phyloP scores from a whole-genome alignment of 2,888 invertebrate species.

The Anarsia innoxiella region DNA sequence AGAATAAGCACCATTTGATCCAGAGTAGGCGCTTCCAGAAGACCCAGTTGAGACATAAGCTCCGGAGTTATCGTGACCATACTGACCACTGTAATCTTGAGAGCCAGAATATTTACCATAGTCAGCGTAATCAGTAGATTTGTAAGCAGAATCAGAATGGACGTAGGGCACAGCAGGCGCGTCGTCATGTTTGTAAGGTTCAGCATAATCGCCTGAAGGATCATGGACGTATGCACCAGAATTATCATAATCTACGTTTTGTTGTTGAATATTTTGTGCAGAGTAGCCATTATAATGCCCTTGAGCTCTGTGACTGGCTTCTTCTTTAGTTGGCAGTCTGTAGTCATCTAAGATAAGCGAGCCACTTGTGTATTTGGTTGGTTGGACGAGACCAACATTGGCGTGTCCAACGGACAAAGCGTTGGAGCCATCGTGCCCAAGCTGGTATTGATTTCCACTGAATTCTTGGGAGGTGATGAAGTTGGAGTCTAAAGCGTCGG shows the following conservation, averaged over 20 bases:
- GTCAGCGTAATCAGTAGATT: slow-evolving; percentile 41
- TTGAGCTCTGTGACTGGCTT: slow-evolving; percentile 19
- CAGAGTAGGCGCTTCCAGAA: not conserved
- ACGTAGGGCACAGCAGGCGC: slow-evolving; percentile 51
- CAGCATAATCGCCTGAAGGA: slow-evolving; percentile 59
- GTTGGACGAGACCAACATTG: slow-evolving; percentile 48
- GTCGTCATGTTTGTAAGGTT: slow-evolving; percentile 56
- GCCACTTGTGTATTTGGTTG: slow-evolving; percentile 56
- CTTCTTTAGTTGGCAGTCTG: slow-evolving; percentile 44
- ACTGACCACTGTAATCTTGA: slow-evolving; percentile 20
- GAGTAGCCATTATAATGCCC: slow-evolving; percentile 19
- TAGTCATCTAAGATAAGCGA: slow-evolving; percentile 63
- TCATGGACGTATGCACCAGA: slow-evolving; percentile 68
- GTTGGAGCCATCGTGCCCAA: slow-evolving; percentile 22
- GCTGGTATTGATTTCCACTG: slow-evolving; percentile 25
- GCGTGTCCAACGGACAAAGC: not conserved
- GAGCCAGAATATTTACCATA: slow-evolving; percentile 36
- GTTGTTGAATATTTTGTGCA: slow-evolving; percentile 25
- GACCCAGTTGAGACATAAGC: slow-evolving; percentile 29
- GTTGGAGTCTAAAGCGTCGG: slow-evolving; percentile 50
- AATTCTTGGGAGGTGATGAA: slow-evolving; percentile 60
- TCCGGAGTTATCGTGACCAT: slow-evolving; percentile 41
- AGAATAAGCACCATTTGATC: slow-evolving; percentile 18
- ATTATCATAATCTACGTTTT: slow-evolving; percentile 35
- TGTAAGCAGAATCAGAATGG: slow-evolving; percentile 44